Percentiles rank a stretch among this genome's conserved stretches.
Evolutionary conservation across 2,113 vertebrate species (phyloP).

Genomic region (Cheilinus undulatus): DNA sequence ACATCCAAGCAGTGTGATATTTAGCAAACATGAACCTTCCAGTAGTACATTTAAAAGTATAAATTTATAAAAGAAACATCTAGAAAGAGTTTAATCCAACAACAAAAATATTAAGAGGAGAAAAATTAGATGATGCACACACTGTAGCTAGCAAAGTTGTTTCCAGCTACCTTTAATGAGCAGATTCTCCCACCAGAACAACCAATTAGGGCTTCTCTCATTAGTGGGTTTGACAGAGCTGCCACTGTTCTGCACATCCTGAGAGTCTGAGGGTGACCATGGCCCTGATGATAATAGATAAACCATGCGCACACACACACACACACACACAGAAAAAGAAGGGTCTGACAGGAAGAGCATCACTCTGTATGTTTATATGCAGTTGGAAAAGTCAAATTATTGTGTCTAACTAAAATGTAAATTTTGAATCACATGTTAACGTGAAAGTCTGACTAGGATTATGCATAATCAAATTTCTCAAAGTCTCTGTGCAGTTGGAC

Average conservation of each 20-base stretch:
- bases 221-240: conserved; percentile 74
- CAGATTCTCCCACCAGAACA: conserved; percentile 73
- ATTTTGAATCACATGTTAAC: too few species aligned
- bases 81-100: not conserved
- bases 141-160: conserved; percentile 24
- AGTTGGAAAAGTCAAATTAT: too few species aligned
- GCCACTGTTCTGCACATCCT: conserved; percentile 73
- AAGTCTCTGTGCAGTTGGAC: too few species aligned
- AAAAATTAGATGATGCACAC: conserved; percentile 8
- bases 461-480: too few species aligned
- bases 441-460: too few species aligned
- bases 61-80: not conserved
- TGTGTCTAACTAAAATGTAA: too few species aligned
- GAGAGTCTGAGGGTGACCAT: conserved; percentile 55
- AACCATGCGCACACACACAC: conserved; percentile 29
- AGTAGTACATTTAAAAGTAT: not conserved
- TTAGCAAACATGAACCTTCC: too few species aligned
- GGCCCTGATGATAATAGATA: conserved; percentile 59
- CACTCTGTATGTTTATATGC: too few species aligned
- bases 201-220: conserved; percentile 78
- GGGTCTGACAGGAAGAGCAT: conserved; percentile 38
- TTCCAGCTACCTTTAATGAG: conserved; percentile 72
- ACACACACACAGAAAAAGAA: not conserved
- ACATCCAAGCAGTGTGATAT: not conserved
- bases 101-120: not conserved